These are phyloP conservation scores for Sinodicranocentrus sp. DNA, from an alignment of 2,888 invertebrate species.

Conservation along the genomic window DNA sequence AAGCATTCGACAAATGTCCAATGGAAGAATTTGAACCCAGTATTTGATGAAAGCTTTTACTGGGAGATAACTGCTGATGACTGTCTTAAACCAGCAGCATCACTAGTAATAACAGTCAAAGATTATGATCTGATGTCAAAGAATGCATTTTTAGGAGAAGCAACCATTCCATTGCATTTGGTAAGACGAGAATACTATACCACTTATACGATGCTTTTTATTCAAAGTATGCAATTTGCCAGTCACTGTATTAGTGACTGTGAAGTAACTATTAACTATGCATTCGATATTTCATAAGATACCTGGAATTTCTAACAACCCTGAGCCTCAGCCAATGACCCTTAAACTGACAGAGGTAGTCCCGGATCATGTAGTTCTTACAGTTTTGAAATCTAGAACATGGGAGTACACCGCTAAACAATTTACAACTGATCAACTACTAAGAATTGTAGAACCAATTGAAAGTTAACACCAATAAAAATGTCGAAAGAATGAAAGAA, in stretches of 20 bases:
- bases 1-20: slow-evolving; percentile 42
- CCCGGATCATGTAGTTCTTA: slow-evolving; percentile 45
- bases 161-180: slow-evolving; percentile 66
- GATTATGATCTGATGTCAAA: slow-evolving; percentile 70
- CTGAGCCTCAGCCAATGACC: slow-evolving; percentile 73
- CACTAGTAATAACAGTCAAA: slow-evolving; percentile 71
- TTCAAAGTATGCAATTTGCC: too few relatives aligned
- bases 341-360: slow-evolving; percentile 65
- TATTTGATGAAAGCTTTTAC: slow-evolving; percentile 71
- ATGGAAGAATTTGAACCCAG: slow-evolving; percentile 73
- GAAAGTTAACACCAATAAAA: background rate
- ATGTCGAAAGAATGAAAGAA: too few relatives aligned
- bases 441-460: slow-evolving; percentile 39
- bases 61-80: slow-evolving; percentile 65
- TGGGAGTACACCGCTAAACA: slow-evolving; percentile 65
- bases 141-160: slow-evolving; percentile 75
- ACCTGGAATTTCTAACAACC: slow-evolving; percentile 71
- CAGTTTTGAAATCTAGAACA: slow-evolving; percentile 65
- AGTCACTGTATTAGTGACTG: too few relatives aligned
- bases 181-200: too few relatives aligned
- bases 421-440: slow-evolving; percentile 60
- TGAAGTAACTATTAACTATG: background rate
- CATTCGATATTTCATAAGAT: slow-evolving; percentile 50
- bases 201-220: too few relatives aligned
- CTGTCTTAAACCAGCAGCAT: slow-evolving; percentile 51